phyloP scores from a whole-genome alignment of 1,140 invertebrate genomes.

The Cotesia glomerata region DNA sequence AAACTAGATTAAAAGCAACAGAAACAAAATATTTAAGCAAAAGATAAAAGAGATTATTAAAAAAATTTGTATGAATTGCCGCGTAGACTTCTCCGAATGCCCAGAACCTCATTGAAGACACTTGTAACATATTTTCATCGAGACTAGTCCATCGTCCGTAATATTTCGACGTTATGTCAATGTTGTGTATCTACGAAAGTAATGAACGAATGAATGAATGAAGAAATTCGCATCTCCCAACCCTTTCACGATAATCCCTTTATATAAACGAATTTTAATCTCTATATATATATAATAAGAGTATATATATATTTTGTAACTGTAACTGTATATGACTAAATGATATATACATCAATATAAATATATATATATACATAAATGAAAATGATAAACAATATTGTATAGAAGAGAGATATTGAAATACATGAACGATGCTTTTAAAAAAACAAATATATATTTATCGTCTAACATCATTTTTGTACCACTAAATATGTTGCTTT shows the following conservation, averaged over 20 bases:
- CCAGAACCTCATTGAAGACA: constrained; percentile 1
- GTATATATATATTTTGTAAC: constrained; percentile 59
- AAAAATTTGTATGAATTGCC: constrained; percentile 13
- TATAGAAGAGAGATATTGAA: constrained; percentile 64
- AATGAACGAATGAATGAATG: neutral
- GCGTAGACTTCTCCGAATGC: constrained; percentile 1
- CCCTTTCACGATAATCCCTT: constrained; percentile 35
- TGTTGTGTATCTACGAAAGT: constrained; percentile 25
- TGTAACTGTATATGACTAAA: constrained; percentile 58
- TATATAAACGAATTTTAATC: constrained; percentile 53
- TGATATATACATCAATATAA: constrained; percentile 1
- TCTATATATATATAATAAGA: constrained; percentile 45
- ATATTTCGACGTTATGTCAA: constrained; percentile 32
- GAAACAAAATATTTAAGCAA: too few relatives aligned
- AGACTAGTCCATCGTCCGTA: constrained; percentile 37
- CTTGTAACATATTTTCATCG: constrained; percentile 39
- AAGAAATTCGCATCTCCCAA: constrained; percentile 7
- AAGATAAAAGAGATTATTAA: too few relatives aligned
- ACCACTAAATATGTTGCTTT: constrained; percentile 53
- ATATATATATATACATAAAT: constrained; percentile 44
- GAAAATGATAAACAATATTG: constrained; percentile 58
- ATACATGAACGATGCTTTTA: constrained; percentile 64
- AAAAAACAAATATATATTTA: constrained; percentile 47
- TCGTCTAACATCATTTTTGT: constrained; percentile 62
- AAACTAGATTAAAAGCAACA: neutral